These are phyloP conservation scores for Campoplex nolae DNA, from an alignment of 2,888 invertebrate species.

Conservation along the genomic window DNA sequence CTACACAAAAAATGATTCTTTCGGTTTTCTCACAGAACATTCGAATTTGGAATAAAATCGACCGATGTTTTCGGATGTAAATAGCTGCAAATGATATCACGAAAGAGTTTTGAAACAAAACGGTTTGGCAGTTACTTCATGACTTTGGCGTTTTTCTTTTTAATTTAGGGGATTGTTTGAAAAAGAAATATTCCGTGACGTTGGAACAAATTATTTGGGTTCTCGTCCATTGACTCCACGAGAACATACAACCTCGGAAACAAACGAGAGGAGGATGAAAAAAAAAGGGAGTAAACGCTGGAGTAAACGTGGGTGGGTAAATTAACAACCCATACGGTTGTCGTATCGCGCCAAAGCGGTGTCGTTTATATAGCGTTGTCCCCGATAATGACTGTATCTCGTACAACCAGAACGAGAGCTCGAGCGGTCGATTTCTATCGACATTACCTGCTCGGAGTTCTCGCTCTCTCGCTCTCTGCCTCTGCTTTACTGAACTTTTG, in stretches of 20 bases:
- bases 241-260: background rate
- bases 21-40: background rate
- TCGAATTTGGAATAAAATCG: no score
- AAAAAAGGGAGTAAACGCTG: constrained; percentile 30
- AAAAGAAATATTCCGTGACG: background rate
- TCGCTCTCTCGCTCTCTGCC: constrained; percentile 10
- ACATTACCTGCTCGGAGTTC: constrained; percentile 16
- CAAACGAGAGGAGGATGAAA: background rate
- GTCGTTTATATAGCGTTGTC: constrained; percentile 45
- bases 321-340: constrained; percentile 49
- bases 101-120: no score
- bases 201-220: background rate
- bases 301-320: constrained; percentile 39
- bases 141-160: background rate
- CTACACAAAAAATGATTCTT: no score
- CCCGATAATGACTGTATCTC: constrained; percentile 51
- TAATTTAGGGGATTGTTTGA: background rate
- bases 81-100: no score
- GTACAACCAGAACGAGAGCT: constrained; percentile 21
- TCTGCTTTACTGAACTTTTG: constrained; percentile 10
- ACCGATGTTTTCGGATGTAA: no score
- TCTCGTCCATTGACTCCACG: background rate
- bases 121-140: no score
- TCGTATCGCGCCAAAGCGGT: constrained; percentile 39
- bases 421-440: constrained; percentile 29